Percentiles rank a stretch among this genome's conserved stretches.
Evolutionary conservation across 2,797 vertebrate species (phyloP).

Genomic region (Botia almorhae): DNA sequence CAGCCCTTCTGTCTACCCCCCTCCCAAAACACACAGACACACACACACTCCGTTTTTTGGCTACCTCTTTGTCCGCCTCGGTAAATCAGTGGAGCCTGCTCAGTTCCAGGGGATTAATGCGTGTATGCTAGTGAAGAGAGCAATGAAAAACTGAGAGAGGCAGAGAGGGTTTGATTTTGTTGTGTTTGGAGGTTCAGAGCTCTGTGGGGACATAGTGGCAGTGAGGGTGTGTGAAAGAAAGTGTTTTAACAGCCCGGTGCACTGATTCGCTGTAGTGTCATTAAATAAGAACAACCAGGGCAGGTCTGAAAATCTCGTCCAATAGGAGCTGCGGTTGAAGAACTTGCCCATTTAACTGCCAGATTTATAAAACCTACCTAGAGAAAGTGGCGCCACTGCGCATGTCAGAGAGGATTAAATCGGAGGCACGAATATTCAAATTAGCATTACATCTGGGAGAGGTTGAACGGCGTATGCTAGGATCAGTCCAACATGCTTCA

Average conservation of each 20-base stretch:
- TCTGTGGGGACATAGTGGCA: conserved; percentile 45
- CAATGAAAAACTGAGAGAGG: conserved; percentile 56
- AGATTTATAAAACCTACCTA: background rate
- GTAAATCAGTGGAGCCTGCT: conserved; percentile 71
- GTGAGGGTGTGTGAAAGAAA: conserved; percentile 47
- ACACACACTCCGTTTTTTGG: conserved; percentile 46
- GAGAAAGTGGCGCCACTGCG: background rate
- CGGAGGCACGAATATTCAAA: conserved; percentile 23
- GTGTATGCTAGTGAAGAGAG: conserved; percentile 67
- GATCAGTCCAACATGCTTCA: conserved; percentile 35
- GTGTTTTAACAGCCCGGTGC: conserved; percentile 41
- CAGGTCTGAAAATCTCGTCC: background rate
- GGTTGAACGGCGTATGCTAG: conserved; percentile 10
- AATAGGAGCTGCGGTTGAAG: conserved; percentile 1
- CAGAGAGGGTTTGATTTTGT: conserved; percentile 51
- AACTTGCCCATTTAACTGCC: background rate
- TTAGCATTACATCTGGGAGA: conserved; percentile 19
- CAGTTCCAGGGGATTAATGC: conserved; percentile 72
- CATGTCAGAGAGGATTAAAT: conserved; percentile 36
- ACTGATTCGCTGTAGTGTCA: conserved; percentile 8
- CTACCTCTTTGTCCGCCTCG: conserved; percentile 74
- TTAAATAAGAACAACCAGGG: background rate
- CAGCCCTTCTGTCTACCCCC: conserved; percentile 57
- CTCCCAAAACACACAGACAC: conserved; percentile 39
- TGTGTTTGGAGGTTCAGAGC: conserved; percentile 62